phyloP scores from a whole-genome alignment of 2,797 vertebrate genomes.

The Melanotaenia pygmaea region DNA sequence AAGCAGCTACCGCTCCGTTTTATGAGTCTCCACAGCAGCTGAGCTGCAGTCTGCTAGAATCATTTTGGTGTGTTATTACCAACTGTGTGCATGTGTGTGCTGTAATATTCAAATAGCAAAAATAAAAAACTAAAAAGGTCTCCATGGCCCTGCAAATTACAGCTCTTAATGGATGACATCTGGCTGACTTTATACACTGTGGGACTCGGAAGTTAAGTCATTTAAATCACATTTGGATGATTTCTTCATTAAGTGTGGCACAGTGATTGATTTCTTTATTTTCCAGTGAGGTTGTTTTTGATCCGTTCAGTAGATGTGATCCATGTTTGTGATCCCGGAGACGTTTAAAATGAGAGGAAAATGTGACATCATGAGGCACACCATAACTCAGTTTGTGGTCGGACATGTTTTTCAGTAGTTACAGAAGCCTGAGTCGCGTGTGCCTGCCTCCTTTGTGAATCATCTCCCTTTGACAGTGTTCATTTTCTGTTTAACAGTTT shows the following conservation, averaged over 20 bases:
- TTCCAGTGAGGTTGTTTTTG: conserved; percentile 21
- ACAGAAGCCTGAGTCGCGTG: conserved; percentile 74
- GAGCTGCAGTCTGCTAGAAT: conserved; percentile 58
- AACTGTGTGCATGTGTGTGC: conserved; percentile 44
- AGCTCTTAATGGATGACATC: conserved; percentile 48
- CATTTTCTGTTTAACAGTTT: conserved; percentile 63
- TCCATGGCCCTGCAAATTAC: conserved; percentile 36
- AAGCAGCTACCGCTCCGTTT: conserved; percentile 63
- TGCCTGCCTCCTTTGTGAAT: conserved; percentile 65
- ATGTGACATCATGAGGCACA: conserved; percentile 76
- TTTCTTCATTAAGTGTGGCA: conserved; percentile 26
- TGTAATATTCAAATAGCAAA: conserved; percentile 46
- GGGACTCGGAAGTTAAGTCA: conserved; percentile 44
- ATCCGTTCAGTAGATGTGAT: conserved; percentile 18
- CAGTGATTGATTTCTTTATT: conserved; percentile 42
- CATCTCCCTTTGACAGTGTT: conserved; percentile 61
- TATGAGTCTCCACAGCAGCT: conserved; percentile 56
- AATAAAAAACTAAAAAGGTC: conserved; percentile 18
- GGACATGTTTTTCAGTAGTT: conserved; percentile 75
- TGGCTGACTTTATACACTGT: conserved; percentile 44
- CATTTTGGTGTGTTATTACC: conserved; percentile 50
- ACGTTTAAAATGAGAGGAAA: conserved; percentile 71
- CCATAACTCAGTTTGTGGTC: conserved; percentile 71
- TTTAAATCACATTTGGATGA: conserved; percentile 12
- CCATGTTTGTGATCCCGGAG: conserved; percentile 53